phyloP scores from a whole-genome alignment of 2,797 vertebrate species.

The Decapterus maruadsi region DNA sequence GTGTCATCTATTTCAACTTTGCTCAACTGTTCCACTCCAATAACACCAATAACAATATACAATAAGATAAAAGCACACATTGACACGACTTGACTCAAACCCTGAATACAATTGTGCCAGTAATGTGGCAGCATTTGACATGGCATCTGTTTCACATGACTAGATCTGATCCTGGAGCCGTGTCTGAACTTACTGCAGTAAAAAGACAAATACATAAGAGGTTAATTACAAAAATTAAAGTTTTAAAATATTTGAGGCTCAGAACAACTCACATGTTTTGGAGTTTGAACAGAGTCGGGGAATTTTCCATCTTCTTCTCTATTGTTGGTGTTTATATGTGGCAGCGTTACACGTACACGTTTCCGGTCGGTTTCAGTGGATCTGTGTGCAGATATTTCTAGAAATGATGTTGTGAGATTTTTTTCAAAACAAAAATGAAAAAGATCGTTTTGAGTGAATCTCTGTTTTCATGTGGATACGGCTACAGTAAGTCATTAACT shows the following conservation, averaged over 20 bases:
- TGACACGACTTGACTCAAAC: constrained; percentile 15
- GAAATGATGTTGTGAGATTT: too few relatives aligned
- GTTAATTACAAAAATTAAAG: neutral
- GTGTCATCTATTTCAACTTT: constrained; percentile 14
- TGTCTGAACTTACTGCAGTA: constrained; percentile 1
- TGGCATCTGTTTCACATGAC: constrained; percentile 41
- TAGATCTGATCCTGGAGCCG: constrained; percentile 4
- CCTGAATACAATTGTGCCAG: constrained; percentile 4
- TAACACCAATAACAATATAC: neutral
- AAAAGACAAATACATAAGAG: neutral
- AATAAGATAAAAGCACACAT: neutral
- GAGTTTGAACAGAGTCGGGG: too few relatives aligned
- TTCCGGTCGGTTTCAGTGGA: too few relatives aligned
- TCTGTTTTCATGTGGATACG: too few relatives aligned
- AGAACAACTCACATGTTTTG: too few relatives aligned
- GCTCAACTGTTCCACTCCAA: constrained; percentile 6
- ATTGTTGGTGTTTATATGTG: too few relatives aligned
- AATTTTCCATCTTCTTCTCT: too few relatives aligned
- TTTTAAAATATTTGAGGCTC: neutral
- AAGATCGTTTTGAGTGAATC: too few relatives aligned
- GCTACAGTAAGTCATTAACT: too few relatives aligned
- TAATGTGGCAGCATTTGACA: constrained; percentile 42
- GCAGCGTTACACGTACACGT: too few relatives aligned
- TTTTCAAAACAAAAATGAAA: too few relatives aligned
- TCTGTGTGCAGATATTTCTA: too few relatives aligned